Conservation (phyloP, 64 coral and sea anemone species). For the Montipora sp. region DNA sequence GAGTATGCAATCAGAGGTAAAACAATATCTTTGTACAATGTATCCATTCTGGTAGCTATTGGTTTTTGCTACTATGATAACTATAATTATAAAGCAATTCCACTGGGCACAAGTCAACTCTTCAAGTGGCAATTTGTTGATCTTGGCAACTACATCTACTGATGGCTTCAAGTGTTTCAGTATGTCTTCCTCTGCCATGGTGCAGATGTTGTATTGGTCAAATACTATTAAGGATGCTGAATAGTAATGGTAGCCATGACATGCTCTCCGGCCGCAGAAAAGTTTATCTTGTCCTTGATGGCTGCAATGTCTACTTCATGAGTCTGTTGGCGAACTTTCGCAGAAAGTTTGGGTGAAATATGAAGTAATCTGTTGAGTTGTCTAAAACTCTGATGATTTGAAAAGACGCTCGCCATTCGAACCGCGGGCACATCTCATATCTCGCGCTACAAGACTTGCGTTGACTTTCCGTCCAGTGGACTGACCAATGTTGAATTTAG, state of each 20-base stretch:
- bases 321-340: slow-evolving; percentile 16
- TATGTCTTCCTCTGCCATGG: not conserved
- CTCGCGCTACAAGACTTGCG: slow-evolving; percentile 15
- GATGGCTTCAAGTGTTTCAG: no score
- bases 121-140: no score
- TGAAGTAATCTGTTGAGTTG: slow-evolving; percentile 41
- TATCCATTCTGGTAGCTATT: no score
- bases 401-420: slow-evolving; percentile 15
- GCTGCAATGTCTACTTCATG: slow-evolving; percentile 6
- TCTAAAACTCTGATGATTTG: slow-evolving; percentile 25
- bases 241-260: not conserved
- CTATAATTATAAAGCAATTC: no score
- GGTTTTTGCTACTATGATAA: no score
- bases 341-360: slow-evolving; percentile 36
- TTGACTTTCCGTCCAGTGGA: slow-evolving; percentile 50
- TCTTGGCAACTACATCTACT: no score
- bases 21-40: no score
- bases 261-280: not conserved
- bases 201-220: not conserved
- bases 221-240: slow-evolving; percentile 2
- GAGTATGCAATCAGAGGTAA: no score
- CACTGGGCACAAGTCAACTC: no score
- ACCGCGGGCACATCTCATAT: slow-evolving; percentile 38
- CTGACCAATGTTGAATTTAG: slow-evolving; percentile 57
- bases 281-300: slow-evolving; percentile 10